Percentiles rank a stretch among this genome's conserved stretches.
phyloP scores from a whole-genome alignment of 2,797 vertebrate genomes.

The Perodicticus potto region DNA sequence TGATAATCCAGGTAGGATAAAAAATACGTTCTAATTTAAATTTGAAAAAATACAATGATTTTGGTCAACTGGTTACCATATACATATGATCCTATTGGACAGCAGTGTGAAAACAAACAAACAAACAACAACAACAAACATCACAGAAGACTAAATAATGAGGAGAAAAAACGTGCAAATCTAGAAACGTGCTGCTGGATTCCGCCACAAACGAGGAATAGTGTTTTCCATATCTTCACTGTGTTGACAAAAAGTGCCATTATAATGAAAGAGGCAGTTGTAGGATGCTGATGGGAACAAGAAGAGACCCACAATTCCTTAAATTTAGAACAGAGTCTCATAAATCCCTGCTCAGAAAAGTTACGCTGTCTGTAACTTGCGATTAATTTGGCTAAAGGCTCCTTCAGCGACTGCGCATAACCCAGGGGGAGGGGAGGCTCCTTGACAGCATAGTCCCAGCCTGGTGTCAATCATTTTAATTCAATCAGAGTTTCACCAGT shows the following conservation, averaged over 20 bases:
- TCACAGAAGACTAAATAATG: background rate
- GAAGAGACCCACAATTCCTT: background rate
- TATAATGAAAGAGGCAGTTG: background rate
- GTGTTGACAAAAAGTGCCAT: background rate
- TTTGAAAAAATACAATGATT: background rate
- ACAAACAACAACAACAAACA: too few relatives aligned
- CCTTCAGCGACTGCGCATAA: background rate
- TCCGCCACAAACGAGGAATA: background rate
- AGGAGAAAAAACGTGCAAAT: background rate
- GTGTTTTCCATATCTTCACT: background rate
- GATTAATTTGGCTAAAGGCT: background rate
- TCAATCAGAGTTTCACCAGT: background rate
- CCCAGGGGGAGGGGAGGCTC: background rate
- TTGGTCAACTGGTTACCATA: background rate
- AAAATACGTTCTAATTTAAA: constrained; percentile 31
- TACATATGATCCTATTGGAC: background rate
- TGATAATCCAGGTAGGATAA: background rate
- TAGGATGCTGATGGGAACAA: background rate
- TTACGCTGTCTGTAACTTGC: background rate
- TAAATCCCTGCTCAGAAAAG: background rate
- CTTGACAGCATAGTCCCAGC: background rate
- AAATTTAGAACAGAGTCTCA: background rate
- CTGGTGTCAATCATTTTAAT: constrained; percentile 33
- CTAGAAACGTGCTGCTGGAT: background rate
- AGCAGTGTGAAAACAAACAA: background rate